A percentile compares a stretch with the other conserved stretches of the same genome.
Evolutionary conservation across 1,140 invertebrate genomes (phyloP).

Genomic region (Goniozus legneri): DNA sequence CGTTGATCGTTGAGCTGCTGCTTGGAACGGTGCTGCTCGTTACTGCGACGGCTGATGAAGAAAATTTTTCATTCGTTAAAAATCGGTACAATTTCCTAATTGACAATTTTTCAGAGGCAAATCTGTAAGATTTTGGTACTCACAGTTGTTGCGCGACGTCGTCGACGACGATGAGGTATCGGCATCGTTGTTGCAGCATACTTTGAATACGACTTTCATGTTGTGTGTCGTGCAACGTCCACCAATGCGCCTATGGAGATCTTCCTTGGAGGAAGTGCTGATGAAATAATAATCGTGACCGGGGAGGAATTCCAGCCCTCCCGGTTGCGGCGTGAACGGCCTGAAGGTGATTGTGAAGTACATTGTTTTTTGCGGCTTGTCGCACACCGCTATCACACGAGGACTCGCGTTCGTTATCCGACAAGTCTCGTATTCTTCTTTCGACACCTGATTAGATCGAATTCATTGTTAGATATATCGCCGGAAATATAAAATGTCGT

Average conservation of each 20-base stretch:
- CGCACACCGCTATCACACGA: slow-evolving; percentile 90
- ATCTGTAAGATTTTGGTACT: slow-evolving; percentile 26
- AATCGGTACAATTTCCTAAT: neutral
- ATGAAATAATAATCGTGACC: slow-evolving; percentile 96
- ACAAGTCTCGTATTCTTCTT: slow-evolving; percentile 94
- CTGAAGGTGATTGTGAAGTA: slow-evolving; percentile 96
- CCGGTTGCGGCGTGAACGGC: slow-evolving; percentile 92
- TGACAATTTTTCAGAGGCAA: neutral
- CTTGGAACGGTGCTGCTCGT: slow-evolving; percentile 46
- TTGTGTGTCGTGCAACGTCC: slow-evolving; percentile 87
- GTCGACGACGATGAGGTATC: slow-evolving; percentile 44
- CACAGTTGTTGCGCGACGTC: slow-evolving; percentile 53
- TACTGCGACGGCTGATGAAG: slow-evolving; percentile 37
- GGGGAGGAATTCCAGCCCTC: slow-evolving; percentile 89
- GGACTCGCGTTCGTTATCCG: slow-evolving; percentile 91
- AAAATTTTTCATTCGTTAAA: neutral
- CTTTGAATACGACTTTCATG: slow-evolving; percentile 95
- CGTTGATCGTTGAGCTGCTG: slow-evolving; percentile 47
- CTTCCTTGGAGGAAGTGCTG: slow-evolving; percentile 89
- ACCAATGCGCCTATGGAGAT: slow-evolving; percentile 84
- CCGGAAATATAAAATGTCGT: neutral
- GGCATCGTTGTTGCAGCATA: slow-evolving; percentile 70
- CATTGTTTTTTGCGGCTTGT: slow-evolving; percentile 90
- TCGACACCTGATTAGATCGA: slow-evolving; percentile 65
- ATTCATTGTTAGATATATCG: neutral